Conservation (phyloP, 2,888 invertebrate species). For the Hofmannophila pseudospretella region DNA sequence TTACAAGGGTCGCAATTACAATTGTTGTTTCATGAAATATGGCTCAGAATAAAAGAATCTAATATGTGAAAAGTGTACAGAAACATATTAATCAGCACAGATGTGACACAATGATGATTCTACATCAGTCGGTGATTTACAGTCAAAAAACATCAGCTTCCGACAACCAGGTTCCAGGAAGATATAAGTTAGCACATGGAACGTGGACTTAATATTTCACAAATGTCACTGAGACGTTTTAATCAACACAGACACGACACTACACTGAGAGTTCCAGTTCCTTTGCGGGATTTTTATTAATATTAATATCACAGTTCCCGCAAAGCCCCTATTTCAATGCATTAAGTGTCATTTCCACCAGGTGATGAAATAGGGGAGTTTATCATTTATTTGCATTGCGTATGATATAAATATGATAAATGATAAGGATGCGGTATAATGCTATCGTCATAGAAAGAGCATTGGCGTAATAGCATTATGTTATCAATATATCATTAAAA, state of each 20-base stretch:
- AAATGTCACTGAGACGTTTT: conserved; percentile 23
- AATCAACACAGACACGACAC: conserved; percentile 23
- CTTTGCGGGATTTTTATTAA: background rate
- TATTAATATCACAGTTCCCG: conserved; percentile 3
- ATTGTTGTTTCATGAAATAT: no score
- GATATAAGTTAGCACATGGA: background rate
- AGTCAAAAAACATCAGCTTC: no score
- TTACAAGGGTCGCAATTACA: no score
- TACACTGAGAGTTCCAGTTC: conserved; percentile 21
- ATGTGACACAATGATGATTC: no score
- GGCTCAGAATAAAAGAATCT: no score
- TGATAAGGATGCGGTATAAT: conserved; percentile 47
- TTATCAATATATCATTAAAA: background rate
- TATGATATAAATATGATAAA: conserved; percentile 56
- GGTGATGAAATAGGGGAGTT: conserved; percentile 13
- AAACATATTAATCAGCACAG: no score
- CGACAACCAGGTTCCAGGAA: background rate
- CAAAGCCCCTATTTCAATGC: background rate
- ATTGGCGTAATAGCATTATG: background rate
- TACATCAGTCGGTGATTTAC: no score
- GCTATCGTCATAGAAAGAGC: conserved; percentile 9
- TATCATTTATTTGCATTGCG: conserved; percentile 56
- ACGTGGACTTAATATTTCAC: conserved; percentile 5
- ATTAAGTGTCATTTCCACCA: background rate
- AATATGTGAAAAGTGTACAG: no score